Percentiles rank a stretch among this genome's conserved stretches.
Evolutionary conservation across 1,140 invertebrate species (phyloP).

Genomic region (Bombus superbus): DNA sequence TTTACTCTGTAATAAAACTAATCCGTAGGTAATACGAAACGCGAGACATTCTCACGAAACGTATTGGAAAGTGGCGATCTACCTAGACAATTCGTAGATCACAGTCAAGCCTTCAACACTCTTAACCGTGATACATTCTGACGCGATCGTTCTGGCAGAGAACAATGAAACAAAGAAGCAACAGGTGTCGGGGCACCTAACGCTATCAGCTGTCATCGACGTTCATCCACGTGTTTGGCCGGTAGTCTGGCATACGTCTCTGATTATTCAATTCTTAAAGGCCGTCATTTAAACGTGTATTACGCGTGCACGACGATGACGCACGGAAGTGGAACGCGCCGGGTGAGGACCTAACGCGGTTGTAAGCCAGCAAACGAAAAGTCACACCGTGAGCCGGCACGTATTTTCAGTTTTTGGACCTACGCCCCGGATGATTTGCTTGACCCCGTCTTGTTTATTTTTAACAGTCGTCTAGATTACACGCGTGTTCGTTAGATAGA

Average conservation of each 20-base stretch:
- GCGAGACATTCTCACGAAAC: background rate
- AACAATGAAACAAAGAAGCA: conserved; percentile 41
- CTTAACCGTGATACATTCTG: background rate
- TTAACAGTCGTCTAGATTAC: conserved; percentile 79
- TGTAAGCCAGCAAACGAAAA: conserved; percentile 11
- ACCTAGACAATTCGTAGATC: background rate
- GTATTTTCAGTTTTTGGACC: conserved; percentile 77
- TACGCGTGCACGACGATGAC: conserved; percentile 15
- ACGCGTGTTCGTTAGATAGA: conserved; percentile 35
- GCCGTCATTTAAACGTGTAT: background rate
- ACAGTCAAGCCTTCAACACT: conserved; percentile 13
- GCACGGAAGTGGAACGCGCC: conserved; percentile 38
- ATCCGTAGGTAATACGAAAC: background rate
- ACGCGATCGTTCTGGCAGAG: conserved; percentile 3
- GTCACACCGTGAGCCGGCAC: background rate
- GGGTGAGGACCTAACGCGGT: background rate
- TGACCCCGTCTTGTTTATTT: conserved; percentile 77
- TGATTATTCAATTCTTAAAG: conserved; percentile 50
- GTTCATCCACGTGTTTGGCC: conserved; percentile 55
- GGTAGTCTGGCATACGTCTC: conserved; percentile 50
- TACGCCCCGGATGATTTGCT: conserved; percentile 77
- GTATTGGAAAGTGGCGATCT: background rate
- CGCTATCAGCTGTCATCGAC: conserved; percentile 31
- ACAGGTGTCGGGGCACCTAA: conserved; percentile 48
- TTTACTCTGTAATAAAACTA: background rate